Evolutionary conservation across 2,113 vertebrate species (phyloP), one percentile per base, ranked within the genome.

Genomic region (Coracopsis vasa): DNA sequence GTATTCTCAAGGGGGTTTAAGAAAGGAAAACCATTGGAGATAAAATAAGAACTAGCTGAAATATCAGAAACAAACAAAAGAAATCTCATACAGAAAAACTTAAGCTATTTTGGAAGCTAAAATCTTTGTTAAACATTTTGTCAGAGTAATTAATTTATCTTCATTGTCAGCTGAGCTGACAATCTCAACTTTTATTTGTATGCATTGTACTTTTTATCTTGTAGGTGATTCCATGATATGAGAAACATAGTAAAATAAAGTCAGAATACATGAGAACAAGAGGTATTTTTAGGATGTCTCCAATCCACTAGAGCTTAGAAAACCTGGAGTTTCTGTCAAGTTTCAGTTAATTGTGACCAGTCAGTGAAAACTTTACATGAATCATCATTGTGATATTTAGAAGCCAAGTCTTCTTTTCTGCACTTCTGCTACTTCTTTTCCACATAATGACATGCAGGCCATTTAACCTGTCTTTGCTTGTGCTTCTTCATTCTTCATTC

Each of bases 1-100:
- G 82, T 96, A 94, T 97, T 97, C 95, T 97, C 86, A 93, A 95
- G 80, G 67, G 75, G 7, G 80, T 97, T 95, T 93, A 89, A 95
- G 77, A 64, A 88, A 92, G 41, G 60, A 94, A 96, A 87, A 51
- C 3, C 67, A 77, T 35, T 90, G 88, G 78, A 92, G 65, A 85
- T 81, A 85, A 86, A 96, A 80, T 86, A 88, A 92, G 14, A 58
- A 67, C 20, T 56, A 16, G 7, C 5, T 82, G 20, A 72, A 90
- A 67, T 48, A 85, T 8, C 7, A 80, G 7, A 47, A 51, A 21
- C 18, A 71, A 88, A 15, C 7, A 54, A 87, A n/a, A 50, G 23
- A 9, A 29, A 5, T 28, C 4, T 65, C 6, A 15, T 44, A 25
- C 5, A 80, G 23, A 48, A 47, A 81, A 44, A 25, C 29, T 53